Evolutionary conservation across 2,797 vertebrate species (phyloP), one percentile per base, ranked within the genome.

Genomic region (Malurus splendens): DNA sequence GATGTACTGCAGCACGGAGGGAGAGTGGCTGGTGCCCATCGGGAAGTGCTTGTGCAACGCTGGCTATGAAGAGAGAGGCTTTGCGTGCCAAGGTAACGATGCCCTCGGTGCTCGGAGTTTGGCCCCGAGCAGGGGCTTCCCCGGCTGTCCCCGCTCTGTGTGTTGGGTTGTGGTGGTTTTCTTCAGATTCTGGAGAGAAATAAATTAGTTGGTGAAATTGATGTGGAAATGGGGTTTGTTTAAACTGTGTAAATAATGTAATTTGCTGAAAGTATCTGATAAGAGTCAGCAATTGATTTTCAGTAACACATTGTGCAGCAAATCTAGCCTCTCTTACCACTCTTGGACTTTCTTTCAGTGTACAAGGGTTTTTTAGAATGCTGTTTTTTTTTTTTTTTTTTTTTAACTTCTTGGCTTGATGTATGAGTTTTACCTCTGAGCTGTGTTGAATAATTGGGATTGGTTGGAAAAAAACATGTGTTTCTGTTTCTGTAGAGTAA

Each of bases 1-100:
- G 97, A 99, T 99, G 99, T 99, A 99, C 97, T 99, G 99, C 97
- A 99, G 99, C 95, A 99, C 99, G 1, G 99, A 99, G 87, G 99
- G 99, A 7, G 99, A 99, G 96, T 99, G 99, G 99, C 98, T 99
- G 6, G 99, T 99, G 76, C 99, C 99, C 61, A 99, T 99, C 61
- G 99, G 99, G 94, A 99, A 98, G 97, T 99, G 99, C 92, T 97
- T 98, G 51, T 99, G 99, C 94, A 98, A 98, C 91, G 96, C 98
- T 9, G 99, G 99, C 56, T 98, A 98, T 30, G 99, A 99, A 91
- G 99, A 99, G 94, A 97, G 97, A 95, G 98, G 98, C 92, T 98
- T 96, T 91, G 96, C 97, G 82, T 99, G 99, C 96, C 98, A 99
- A 99, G 99, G 99, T 99, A 99, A 98, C 80, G 39, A 25, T 45